Evolutionary conservation across 2,888 invertebrate species (phyloP).

Genomic region (Leucophenga montana): DNA sequence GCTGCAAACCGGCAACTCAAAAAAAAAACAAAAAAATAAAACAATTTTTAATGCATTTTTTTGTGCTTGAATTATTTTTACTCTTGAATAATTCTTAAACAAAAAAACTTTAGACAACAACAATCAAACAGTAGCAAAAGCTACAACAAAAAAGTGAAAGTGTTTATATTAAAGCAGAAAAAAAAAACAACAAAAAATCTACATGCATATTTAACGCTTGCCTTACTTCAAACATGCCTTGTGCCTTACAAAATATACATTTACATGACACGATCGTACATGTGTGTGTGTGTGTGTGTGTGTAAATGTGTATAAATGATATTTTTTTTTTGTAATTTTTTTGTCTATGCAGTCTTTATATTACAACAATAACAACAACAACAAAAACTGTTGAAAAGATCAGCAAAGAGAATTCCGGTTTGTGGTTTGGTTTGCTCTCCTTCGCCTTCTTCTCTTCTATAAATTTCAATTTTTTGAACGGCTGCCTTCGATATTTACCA

Average conservation of each 20-base stretch:
- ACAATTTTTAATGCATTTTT: constrained; percentile 15
- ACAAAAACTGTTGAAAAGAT: constrained; percentile 58
- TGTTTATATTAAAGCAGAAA: constrained; percentile 41
- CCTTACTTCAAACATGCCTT: neutral
- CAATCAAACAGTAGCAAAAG: constrained; percentile 28
- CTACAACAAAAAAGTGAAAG: constrained; percentile 55
- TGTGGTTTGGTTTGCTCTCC: constrained; percentile 47
- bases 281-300: constrained; percentile 3
- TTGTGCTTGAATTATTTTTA: constrained; percentile 43
- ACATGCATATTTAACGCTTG: constrained; percentile 19
- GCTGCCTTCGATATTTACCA: constrained; percentile 39
- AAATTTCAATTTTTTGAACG: constrained; percentile 36
- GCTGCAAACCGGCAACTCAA: constrained; percentile 47
- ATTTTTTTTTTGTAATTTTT: constrained; percentile 32
- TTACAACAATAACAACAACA: too few relatives aligned
- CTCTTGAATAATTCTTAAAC: constrained; percentile 48
- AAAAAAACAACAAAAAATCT: neutral
- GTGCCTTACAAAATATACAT: neutral
- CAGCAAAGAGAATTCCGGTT: constrained; percentile 64
- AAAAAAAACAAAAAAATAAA: constrained; percentile 49
- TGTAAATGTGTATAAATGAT: constrained; percentile 1
- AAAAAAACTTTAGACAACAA: constrained; percentile 26
- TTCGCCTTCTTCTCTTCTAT: constrained; percentile 26
- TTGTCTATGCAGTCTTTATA: constrained; percentile 32
- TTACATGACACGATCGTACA: neutral